phyloP scores from a whole-genome alignment of 2,888 invertebrate genomes.

The Malthinus flaveolus region DNA sequence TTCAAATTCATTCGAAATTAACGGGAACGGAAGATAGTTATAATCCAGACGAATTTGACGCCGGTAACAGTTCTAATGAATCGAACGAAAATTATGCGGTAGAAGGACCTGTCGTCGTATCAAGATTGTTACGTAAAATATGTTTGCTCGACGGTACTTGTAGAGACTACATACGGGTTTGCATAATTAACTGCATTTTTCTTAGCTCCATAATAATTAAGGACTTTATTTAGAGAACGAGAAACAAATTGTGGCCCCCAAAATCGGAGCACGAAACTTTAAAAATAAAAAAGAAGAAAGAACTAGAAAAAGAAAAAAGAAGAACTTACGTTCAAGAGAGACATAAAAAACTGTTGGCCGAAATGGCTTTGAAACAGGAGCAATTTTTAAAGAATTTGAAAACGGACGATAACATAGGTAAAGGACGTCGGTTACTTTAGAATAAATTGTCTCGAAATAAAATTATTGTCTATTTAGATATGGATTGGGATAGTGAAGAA shows the following conservation, averaged over 20 bases:
- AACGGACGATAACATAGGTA: constrained; percentile 53
- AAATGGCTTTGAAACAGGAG: constrained; percentile 88
- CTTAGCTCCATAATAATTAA: too few species aligned
- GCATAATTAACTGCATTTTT: neutral
- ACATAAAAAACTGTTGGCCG: constrained; percentile 89
- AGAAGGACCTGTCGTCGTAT: constrained; percentile 87
- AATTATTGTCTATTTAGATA: constrained; percentile 50
- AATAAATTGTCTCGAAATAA: too few species aligned
- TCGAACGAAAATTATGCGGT: constrained; percentile 60
- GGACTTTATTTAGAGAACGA: constrained; percentile 56
- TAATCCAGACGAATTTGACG: constrained; percentile 52
- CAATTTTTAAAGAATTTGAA: constrained; percentile 85
- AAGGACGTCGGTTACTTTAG: constrained; percentile 14
- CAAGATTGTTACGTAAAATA: constrained; percentile 76
- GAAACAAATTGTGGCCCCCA: constrained; percentile 78
- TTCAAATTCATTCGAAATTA: constrained; percentile 89
- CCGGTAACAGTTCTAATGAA: constrained; percentile 42
- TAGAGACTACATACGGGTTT: constrained; percentile 63
- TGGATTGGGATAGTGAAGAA: constrained; percentile 70
- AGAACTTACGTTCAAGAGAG: constrained; percentile 76
- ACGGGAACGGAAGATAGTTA: constrained; percentile 82
- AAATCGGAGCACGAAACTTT: constrained; percentile 71
- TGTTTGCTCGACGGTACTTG: constrained; percentile 71
- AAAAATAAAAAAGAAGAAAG: constrained; percentile 56
- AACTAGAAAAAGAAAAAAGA: constrained; percentile 69